Evolutionary conservation across 2,113 vertebrate genomes (phyloP), one percentile per base, ranked within the genome.

Genomic region (Siniperca knerii): DNA sequence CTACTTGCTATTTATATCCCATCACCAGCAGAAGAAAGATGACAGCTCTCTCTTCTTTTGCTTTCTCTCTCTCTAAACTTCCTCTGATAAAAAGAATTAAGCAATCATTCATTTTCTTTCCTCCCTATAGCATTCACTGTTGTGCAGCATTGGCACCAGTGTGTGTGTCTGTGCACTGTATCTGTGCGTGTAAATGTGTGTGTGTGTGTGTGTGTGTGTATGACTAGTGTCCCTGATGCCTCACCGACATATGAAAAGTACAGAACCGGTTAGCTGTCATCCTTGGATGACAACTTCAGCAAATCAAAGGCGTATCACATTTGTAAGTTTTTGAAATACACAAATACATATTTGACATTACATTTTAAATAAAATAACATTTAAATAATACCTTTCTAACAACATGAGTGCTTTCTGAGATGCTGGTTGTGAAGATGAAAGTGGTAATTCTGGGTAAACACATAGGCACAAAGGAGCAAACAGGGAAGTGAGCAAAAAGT

Each of bases 1-100:
- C 87, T 87, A 92, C 89, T 89, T 94, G 84, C 92, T 95, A 95
- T 94, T 94, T 95, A 89, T 94, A 94, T 92, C 94, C 78, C 33
- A 16, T 91, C 87, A 87, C 77, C 58, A 29, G 87, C 64, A 83
- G 87, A 90, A 60, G 81, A 79, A 82, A 78, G 86, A 91, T 94
- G 93, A 94, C 93, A 93, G 92, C 80, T 69, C 83, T 80, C 73
- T 85, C 76, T 71, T 75, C 80, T 81, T 60, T 69, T 64, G 60
- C 79, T 81, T 68, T 76, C 85, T 87, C 77, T 83, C 68, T 79
- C 29, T 87, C 85, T 66, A 72, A 86, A 84, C 70, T 76, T 60
- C 73, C 62, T 83, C 74, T 87, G 86, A 88, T 89, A 64, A 89
- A 87, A 86, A 87, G 54, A 76, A 72, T 84, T 82, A 93, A 88